Conservation (phyloP, 1,140 invertebrate genomes). For the Pseudomyrmex sp. region DNA sequence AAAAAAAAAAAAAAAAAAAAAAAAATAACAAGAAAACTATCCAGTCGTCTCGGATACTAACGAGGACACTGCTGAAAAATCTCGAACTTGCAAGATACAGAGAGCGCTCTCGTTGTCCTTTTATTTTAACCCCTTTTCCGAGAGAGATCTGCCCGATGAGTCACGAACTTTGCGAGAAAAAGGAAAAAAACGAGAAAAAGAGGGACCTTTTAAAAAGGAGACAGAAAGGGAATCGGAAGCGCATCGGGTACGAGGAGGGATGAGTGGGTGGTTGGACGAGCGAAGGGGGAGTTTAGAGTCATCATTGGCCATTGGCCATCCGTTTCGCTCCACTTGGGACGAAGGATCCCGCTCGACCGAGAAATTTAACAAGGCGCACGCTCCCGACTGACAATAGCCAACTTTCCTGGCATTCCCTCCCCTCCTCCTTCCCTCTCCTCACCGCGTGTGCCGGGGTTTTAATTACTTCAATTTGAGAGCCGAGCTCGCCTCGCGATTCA, state of each 20-base stretch:
- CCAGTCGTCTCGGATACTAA: slow-evolving; percentile 25
- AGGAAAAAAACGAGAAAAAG: slow-evolving; percentile 7
- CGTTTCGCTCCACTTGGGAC: slow-evolving; percentile 75
- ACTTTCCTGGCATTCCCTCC: slow-evolving; percentile 55
- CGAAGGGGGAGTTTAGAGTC: slow-evolving; percentile 50
- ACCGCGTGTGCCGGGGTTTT: slow-evolving; percentile 62
- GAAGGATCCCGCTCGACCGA: slow-evolving; percentile 74
- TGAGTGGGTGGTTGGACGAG: neutral
- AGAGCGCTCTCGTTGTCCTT: slow-evolving; percentile 21
- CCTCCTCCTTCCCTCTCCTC: too few relatives aligned
- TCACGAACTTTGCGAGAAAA: slow-evolving; percentile 53
- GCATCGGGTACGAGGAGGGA: slow-evolving; percentile 16
- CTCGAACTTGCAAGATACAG: slow-evolving; percentile 47
- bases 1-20: neutral
- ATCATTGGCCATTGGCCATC: slow-evolving; percentile 73
- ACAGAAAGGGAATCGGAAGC: slow-evolving; percentile 62
- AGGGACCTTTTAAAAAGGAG: slow-evolving; percentile 52
- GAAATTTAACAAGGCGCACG: slow-evolving; percentile 78
- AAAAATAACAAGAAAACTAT: slow-evolving; percentile 27
- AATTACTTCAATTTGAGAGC: slow-evolving; percentile 76
- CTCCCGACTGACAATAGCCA: slow-evolving; percentile 70
- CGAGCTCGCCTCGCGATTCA: slow-evolving; percentile 32
- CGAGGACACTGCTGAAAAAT: slow-evolving; percentile 38
- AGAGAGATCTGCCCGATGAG: slow-evolving; percentile 41
- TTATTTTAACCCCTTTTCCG: slow-evolving; percentile 26